Evolutionary conservation across 2,113 vertebrate genomes (phyloP).

Genomic region (Copsychus sechellarum): DNA sequence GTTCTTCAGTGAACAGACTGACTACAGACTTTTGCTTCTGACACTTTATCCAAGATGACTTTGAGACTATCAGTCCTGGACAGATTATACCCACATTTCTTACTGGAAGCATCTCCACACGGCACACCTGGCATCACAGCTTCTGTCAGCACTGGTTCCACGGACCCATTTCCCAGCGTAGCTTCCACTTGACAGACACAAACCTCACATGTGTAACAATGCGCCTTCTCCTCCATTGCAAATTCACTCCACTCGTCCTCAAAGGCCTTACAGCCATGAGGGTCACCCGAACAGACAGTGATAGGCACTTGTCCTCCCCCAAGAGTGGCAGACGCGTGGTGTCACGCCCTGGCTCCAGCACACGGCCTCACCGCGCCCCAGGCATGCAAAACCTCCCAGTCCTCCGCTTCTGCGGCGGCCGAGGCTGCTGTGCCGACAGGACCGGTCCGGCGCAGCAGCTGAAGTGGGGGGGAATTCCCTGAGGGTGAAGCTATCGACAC

Average conservation of each 20-base stretch:
- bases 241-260: fast-evolving
- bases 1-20: not conserved
- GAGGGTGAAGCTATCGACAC: fast-evolving
- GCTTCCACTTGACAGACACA: fast-evolving
- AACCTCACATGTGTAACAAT: fast-evolving
- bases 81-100: fast-evolving
- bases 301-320: fast-evolving
- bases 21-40: not conserved
- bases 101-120: fast-evolving
- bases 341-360: not conserved
- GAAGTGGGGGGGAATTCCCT: not conserved
- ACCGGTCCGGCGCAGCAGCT: not conserved
- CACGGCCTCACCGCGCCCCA: fast-evolving
- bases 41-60: not conserved
- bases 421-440: fast-evolving
- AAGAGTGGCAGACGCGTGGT: fast-evolving
- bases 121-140: fast-evolving
- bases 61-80: not conserved
- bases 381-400: fast-evolving
- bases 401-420: fast-evolving
- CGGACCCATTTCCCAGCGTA: fast-evolving
- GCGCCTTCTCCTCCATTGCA: fast-evolving
- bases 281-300: fast-evolving
- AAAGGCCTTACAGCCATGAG: fast-evolving
- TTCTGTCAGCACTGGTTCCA: not conserved